These are phyloP conservation scores for Drosophila mettleri DNA, from an alignment of 2,888 invertebrate genomes.

Conservation along the genomic window DNA sequence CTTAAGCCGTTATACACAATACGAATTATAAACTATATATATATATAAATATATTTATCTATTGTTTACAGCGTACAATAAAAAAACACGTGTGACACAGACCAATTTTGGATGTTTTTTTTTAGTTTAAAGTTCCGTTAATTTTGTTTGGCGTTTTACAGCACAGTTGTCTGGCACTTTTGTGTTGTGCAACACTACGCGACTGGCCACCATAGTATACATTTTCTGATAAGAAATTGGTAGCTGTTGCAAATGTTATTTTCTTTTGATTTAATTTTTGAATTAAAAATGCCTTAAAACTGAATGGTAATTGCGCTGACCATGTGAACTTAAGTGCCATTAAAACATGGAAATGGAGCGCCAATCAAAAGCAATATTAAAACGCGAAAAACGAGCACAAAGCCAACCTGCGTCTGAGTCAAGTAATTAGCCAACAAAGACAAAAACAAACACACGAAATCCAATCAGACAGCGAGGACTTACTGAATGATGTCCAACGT, in stretches of 20 bases:
- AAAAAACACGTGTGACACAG: constrained; percentile 12
- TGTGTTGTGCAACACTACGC: constrained; percentile 20
- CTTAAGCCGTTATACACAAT: constrained; percentile 27
- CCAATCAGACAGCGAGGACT: background rate
- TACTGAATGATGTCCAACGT: constrained; percentile 76
- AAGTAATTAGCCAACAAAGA: background rate
- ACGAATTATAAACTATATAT: constrained; percentile 36
- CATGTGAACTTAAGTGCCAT: constrained; percentile 47
- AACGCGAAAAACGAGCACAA: constrained; percentile 24
- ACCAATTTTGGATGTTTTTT: background rate
- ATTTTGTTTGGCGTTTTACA: constrained; percentile 3
- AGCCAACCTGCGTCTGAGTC: constrained; percentile 26
- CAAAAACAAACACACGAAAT: background rate
- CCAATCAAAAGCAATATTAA: constrained; percentile 58
- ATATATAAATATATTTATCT: constrained; percentile 39
- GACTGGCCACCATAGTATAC: constrained; percentile 63
- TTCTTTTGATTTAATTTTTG: constrained; percentile 31
- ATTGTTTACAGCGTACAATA: constrained; percentile 37
- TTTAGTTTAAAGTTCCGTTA: constrained; percentile 14
- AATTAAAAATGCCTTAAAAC: constrained; percentile 69
- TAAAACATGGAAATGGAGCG: constrained; percentile 47
- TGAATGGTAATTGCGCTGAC: constrained; percentile 32
- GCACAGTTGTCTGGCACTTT: constrained; percentile 3
- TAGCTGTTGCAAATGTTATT: constrained; percentile 39
- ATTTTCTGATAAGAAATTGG: constrained; percentile 70